Conservation (phyloP, 1,140 invertebrate species). For the Temnothorax nylanderi region DNA sequence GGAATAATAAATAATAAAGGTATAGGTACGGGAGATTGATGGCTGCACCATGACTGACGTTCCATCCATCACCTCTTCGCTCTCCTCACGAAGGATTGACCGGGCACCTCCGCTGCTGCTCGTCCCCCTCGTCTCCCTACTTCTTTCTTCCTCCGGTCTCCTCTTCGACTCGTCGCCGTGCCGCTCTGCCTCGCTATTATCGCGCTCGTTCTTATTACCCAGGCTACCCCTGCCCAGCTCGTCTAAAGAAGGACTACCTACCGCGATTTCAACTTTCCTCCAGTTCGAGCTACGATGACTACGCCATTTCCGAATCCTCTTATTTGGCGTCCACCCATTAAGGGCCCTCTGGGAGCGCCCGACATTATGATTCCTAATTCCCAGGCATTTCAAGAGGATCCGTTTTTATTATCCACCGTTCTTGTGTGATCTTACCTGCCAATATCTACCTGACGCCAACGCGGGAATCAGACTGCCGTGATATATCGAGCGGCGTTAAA, state of each 20-base stretch:
- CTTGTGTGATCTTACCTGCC: slow-evolving; percentile 21
- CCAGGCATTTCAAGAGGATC: neutral
- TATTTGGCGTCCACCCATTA: slow-evolving; percentile 63
- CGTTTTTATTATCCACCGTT: slow-evolving; percentile 42
- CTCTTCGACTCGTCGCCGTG: slow-evolving; percentile 32
- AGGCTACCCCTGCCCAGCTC: slow-evolving; percentile 48
- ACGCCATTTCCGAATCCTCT: slow-evolving; percentile 65
- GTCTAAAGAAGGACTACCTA: slow-evolving; percentile 63
- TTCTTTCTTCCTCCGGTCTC: slow-evolving; percentile 45
- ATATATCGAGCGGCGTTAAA: neutral
- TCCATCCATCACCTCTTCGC: slow-evolving; percentile 84
- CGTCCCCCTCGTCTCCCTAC: slow-evolving; percentile 20
- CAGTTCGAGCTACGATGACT: slow-evolving; percentile 60
- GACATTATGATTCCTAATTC: slow-evolving; percentile 64
- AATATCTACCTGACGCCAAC: slow-evolving; percentile 25
- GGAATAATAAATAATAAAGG: slow-evolving; percentile 85
- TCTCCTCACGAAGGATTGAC: slow-evolving; percentile 68
- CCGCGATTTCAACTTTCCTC: slow-evolving; percentile 46
- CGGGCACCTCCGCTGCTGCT: slow-evolving; percentile 47
- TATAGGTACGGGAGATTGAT: slow-evolving; percentile 83
- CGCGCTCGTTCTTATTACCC: slow-evolving; percentile 70
- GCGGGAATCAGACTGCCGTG: neutral
- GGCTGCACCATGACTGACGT: slow-evolving; percentile 84
- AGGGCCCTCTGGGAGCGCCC: slow-evolving; percentile 34
- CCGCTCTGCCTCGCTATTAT: slow-evolving; percentile 62